Base-by-base conservation (phyloP, 2,888 invertebrate genomes). In the Drosophila sordidula region DNA sequence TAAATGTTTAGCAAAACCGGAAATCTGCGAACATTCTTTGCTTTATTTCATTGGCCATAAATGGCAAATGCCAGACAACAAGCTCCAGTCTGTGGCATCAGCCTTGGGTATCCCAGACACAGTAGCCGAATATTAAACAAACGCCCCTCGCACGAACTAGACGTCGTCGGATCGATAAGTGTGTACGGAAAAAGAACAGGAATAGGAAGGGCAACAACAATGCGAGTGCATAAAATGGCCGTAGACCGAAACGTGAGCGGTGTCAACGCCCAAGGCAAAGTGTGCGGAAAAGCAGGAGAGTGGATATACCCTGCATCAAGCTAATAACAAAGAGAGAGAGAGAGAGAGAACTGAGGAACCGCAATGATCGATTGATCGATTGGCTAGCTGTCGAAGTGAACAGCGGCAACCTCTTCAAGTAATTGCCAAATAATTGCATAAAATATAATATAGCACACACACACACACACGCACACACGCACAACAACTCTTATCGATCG, bases 361-460 rank as follows among this genome's bases (percentile, higher is more conserved):
- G 56, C 67, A 69, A 54, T 56, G 70, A 65, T 63, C 78, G 77
- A 75, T 77, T 49, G 73, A 67, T 71, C 67, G 75, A 77, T 75
- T 66, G 70, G 65, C 51, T 58, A 36, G 50, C 50, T 32, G 16
- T 11, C 34, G 18, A 75, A 72, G 44, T 76, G 75, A 72, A 63
- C 73, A 75, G 54, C 67, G 26, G 58, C 44, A 58, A 46, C 57
- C 57, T 54, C 70, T 72, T 25, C 54, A 77, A 67, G 61, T 70
- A 77, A 77, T 78, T 77, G 78, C 62, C 70, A 78, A 78, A 78
- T 77, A 77, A 78, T 77, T 78, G 70, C 63, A 75, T 64, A 68
- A 56, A 64, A 41, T 41, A 61, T 56, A 68, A 47, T 61, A 44
- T 12, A 47, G 8, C 3, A 51, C 5, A 32, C 14, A 32, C 26